Percentiles rank a stretch among this genome's conserved stretches.
Evolutionary conservation across 2,888 invertebrate genomes (phyloP).

Genomic region (Catotricha subobsoleta): DNA sequence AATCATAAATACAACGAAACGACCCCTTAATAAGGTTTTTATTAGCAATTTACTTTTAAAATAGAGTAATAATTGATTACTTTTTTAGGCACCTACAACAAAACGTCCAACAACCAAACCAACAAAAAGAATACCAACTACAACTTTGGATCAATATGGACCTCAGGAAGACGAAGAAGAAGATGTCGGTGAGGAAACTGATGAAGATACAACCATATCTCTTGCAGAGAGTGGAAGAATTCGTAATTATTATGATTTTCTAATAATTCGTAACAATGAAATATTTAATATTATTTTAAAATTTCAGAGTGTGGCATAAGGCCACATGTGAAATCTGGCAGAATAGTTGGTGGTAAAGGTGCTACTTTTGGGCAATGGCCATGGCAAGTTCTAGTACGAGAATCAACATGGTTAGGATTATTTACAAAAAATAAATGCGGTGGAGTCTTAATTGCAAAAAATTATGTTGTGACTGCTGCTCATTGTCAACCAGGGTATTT

Average conservation of each 20-base stretch:
- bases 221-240: slow-evolving; percentile 17
- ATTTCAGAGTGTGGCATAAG: slow-evolving; percentile 72
- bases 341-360: slow-evolving; percentile 81
- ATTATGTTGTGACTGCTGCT: slow-evolving; percentile 79
- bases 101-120: slow-evolving; percentile 17
- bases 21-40: slow-evolving; percentile 8
- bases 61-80: background rate
- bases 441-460: slow-evolving; percentile 75
- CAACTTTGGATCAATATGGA: slow-evolving; percentile 19
- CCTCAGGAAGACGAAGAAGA: slow-evolving; percentile 16
- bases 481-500: slow-evolving; percentile 85
- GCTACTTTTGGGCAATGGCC: slow-evolving; percentile 78
- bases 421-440: slow-evolving; percentile 93
- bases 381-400: slow-evolving; percentile 82
- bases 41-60: no score
- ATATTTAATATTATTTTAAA: background rate
- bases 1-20: slow-evolving; percentile 14
- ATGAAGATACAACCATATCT: slow-evolving; percentile 9
- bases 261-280: no score
- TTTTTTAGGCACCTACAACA: slow-evolving; percentile 11
- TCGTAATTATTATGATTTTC: slow-evolving; percentile 21
- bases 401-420: slow-evolving; percentile 82
- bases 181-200: slow-evolving; percentile 10
- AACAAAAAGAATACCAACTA: slow-evolving; percentile 21
- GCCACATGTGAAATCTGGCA: slow-evolving; percentile 56